A percentile compares a stretch with the other conserved stretches of the same genome.
Evolutionary conservation across 2,888 invertebrate species (phyloP).

Genomic region (Ochropleura leucogaster): DNA sequence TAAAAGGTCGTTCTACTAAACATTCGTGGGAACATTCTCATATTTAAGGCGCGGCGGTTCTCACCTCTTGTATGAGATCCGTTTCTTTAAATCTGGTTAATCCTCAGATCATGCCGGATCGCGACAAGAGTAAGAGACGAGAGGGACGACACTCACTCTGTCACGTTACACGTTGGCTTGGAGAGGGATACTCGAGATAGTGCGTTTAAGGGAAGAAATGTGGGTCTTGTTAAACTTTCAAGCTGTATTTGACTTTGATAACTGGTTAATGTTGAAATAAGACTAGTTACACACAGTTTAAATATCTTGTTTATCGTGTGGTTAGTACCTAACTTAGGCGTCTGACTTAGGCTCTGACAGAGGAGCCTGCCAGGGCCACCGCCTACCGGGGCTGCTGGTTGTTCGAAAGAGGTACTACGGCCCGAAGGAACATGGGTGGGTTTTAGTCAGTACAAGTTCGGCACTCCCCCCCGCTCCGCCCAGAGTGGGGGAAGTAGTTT

Average conservation of each 20-base stretch:
- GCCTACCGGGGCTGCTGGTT: no score
- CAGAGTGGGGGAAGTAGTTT: no score
- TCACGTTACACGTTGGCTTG: constrained; percentile 5
- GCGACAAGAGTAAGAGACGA: neutral
- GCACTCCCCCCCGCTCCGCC: no score
- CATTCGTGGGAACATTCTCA: neutral
- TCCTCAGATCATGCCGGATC: constrained; percentile 6
- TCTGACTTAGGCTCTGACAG: no score
- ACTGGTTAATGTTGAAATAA: neutral
- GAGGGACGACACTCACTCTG: constrained; percentile 12
- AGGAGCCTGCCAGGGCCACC: no score
- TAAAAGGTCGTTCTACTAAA: neutral
- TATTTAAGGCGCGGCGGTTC: neutral
- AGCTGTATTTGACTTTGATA: neutral
- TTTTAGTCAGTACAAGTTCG: no score
- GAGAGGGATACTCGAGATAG: constrained; percentile 19
- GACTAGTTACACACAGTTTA: no score
- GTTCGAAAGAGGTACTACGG: no score
- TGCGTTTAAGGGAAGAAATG: neutral
- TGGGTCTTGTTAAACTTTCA: neutral
- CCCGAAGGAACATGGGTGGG: no score
- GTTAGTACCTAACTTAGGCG: no score
- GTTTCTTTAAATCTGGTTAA: neutral
- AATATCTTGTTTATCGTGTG: no score
- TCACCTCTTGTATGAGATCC: neutral